Conservation (phyloP, 2,797 vertebrate genomes). For the Neosilurus mollespiculum region DNA sequence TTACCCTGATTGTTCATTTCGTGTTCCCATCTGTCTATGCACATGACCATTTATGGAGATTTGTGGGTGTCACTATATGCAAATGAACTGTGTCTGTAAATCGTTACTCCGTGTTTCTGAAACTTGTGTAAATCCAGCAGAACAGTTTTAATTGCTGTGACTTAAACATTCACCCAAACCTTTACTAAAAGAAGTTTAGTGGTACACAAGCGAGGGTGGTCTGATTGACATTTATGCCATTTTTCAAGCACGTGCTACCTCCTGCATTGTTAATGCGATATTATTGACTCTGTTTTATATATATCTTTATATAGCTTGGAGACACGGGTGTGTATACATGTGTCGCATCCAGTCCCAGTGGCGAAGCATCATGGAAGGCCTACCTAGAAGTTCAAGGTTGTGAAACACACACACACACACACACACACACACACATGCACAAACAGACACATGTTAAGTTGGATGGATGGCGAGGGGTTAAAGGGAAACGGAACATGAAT, state of each 20-base stretch:
- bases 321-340: constrained; percentile 94
- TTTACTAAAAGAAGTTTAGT: neutral
- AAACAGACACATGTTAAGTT: neutral
- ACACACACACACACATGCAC: constrained; percentile 19
- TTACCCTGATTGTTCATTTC: neutral
- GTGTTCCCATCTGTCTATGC: neutral
- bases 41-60: neutral
- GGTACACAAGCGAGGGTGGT: neutral
- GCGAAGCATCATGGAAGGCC: constrained; percentile 94
- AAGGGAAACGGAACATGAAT: constrained; percentile 11
- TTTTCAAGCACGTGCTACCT: neutral
- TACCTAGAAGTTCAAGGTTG: constrained; percentile 96
- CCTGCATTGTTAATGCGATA: neutral
- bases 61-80: neutral
- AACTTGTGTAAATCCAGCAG: neutral
- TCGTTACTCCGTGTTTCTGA: neutral
- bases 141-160: neutral
- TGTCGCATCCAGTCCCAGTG: constrained; percentile 91
- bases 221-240: neutral
- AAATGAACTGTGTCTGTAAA: neutral
- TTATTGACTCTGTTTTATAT: constrained; percentile 4
- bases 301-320: constrained; percentile 76
- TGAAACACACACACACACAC: neutral
- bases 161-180: neutral
- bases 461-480: neutral